Evolutionary conservation across 2,888 invertebrate genomes (phyloP).

Genomic region (Lutraria lutraria): DNA sequence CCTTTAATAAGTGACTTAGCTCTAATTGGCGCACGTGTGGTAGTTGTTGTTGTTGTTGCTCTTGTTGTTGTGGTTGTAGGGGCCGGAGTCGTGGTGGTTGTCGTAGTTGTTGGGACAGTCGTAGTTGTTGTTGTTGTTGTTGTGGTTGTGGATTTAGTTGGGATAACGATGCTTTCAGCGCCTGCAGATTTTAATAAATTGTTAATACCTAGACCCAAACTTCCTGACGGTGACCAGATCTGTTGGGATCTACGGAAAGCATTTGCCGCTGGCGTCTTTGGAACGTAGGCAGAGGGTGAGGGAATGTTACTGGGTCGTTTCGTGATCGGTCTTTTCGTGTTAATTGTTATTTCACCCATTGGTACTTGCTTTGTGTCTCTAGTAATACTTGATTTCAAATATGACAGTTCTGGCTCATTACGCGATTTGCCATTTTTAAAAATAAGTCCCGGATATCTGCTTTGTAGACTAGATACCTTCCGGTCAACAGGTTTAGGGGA

Average conservation of each 20-base stretch:
- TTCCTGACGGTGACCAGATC: constrained; percentile 60
- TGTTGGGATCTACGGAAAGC: constrained; percentile 43
- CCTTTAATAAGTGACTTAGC: neutral
- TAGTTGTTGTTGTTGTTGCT: constrained; percentile 44
- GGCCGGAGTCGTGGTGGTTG: constrained; percentile 36
- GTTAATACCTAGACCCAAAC: constrained; percentile 56
- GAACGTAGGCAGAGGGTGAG: neutral
- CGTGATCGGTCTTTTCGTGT: neutral
- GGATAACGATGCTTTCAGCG: constrained; percentile 54
- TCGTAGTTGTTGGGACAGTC: constrained; percentile 29
- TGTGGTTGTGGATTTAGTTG: constrained; percentile 36
- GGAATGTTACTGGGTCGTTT: constrained; percentile 31
- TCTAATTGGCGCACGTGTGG: constrained; percentile 3
- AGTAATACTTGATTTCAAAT: neutral
- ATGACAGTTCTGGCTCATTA: neutral
- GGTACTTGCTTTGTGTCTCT: neutral
- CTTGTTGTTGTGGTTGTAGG: constrained; percentile 45
- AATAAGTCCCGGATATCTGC: constrained; percentile 44
- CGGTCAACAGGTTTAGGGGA: neutral
- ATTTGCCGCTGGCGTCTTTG: neutral
- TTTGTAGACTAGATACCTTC: neutral
- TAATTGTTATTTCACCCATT: neutral
- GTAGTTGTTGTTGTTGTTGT: constrained; percentile 37
- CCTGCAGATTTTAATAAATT: constrained; percentile 56
- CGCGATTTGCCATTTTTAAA: neutral